phyloP scores from a whole-genome alignment of 2,113 vertebrate genomes.

The Corydoras maculifer region DNA sequence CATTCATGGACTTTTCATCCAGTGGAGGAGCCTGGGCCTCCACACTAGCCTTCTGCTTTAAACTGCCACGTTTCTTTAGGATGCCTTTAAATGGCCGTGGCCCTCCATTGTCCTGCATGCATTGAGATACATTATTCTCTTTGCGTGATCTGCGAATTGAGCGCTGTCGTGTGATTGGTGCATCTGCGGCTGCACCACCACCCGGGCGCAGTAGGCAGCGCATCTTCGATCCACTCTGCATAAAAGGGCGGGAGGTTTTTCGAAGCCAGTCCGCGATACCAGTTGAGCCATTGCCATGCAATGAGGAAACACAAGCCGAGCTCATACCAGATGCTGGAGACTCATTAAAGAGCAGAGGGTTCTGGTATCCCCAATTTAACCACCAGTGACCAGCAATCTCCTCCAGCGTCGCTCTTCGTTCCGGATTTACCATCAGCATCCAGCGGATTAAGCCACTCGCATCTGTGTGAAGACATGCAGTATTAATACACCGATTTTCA shows the following conservation, averaged over 20 bases:
- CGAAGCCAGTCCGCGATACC: slow-evolving; percentile 81
- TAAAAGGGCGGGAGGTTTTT: slow-evolving; percentile 80
- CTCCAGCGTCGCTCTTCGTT: slow-evolving; percentile 85
- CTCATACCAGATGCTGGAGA: slow-evolving; percentile 47
- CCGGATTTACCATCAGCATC: slow-evolving; percentile 96
- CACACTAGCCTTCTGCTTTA: slow-evolving; percentile 48
- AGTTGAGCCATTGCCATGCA: slow-evolving; percentile 55
- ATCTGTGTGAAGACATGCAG: slow-evolving; percentile 62
- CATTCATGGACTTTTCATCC: slow-evolving; percentile 40
- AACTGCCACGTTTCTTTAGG: slow-evolving; percentile 77
- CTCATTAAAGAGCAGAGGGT: slow-evolving; percentile 61
- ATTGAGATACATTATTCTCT: slow-evolving; percentile 82
- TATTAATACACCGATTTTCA: not conserved
- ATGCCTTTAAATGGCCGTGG: slow-evolving; percentile 80
- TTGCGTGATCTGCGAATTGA: slow-evolving; percentile 89
- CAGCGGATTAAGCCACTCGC: slow-evolving; percentile 94
- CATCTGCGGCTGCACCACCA: slow-evolving; percentile 34
- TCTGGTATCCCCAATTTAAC: slow-evolving; percentile 92
- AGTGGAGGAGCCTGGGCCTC: slow-evolving; percentile 34
- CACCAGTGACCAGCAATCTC: slow-evolving; percentile 95
- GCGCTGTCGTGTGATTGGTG: slow-evolving; percentile 73
- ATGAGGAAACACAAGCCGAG: not conserved
- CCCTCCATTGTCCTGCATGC: slow-evolving; percentile 56
- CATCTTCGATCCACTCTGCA: slow-evolving; percentile 86
- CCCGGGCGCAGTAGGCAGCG: slow-evolving; percentile 79